Conservation (phyloP, 2,888 invertebrate genomes). For the Trachelus tabidus region DNA sequence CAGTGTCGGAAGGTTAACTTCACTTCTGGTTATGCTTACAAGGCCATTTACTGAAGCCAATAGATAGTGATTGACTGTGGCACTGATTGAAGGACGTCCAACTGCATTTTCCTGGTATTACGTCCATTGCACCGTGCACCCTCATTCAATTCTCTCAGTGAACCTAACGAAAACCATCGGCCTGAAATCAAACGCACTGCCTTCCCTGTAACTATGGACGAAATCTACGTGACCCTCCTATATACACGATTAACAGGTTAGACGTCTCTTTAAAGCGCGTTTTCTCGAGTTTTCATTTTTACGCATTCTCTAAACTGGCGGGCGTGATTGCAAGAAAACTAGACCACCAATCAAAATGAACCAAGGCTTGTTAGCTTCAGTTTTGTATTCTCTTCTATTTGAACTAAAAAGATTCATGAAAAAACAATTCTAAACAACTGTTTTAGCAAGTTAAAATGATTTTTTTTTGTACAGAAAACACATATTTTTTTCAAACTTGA, state of each 20-base stretch:
- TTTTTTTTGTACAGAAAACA: background rate
- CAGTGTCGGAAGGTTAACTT: background rate
- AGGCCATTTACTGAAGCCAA: background rate
- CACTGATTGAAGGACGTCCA: background rate
- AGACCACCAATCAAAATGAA: background rate
- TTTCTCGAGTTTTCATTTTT: too few relatives aligned
- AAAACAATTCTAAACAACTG: background rate
- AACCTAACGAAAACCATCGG: background rate
- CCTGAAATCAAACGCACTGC: background rate
- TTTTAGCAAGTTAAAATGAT: background rate
- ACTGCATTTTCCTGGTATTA: background rate
- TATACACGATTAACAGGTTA: background rate
- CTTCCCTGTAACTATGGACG: background rate
- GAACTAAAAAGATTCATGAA: background rate
- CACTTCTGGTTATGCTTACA: background rate
- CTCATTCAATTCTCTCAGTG: background rate
- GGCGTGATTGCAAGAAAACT: background rate
- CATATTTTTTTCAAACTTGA: too few relatives aligned
- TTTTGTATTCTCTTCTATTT: constrained; percentile 1
- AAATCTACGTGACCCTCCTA: background rate
- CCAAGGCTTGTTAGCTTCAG: background rate
- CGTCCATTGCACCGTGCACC: background rate
- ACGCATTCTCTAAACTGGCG: too few relatives aligned
- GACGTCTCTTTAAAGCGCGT: background rate
- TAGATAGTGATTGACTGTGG: background rate